Percentiles rank a stretch among this genome's conserved stretches.
These are phyloP conservation scores for Lamproptera curius DNA, from an alignment of 2,888 invertebrate genomes.

Conservation along the genomic window DNA sequence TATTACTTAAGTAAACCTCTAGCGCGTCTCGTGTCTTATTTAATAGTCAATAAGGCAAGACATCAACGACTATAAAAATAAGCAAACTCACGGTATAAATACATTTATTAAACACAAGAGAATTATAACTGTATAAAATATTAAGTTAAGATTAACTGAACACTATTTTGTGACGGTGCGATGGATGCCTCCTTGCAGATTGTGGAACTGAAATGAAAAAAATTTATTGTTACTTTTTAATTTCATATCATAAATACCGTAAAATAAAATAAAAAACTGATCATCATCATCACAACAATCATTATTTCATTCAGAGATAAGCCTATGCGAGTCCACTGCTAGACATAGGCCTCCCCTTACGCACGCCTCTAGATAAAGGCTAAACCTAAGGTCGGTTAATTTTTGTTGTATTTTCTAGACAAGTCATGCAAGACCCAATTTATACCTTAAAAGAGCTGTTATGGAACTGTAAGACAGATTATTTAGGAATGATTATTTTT, in stretches of 20 bases:
- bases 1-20: no score
- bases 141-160: neutral
- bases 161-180: neutral
- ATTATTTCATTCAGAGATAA: neutral
- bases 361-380: neutral
- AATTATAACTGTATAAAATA: neutral
- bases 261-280: neutral
- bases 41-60: neutral
- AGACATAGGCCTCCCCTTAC: no score
- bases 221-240: neutral
- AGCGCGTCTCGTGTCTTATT: no score
- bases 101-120: neutral
- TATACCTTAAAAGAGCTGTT: no score
- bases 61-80: neutral
- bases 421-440: neutral
- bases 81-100: neutral
- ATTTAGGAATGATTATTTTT: no score
- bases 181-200: neutral
- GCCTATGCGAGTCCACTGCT: no score
- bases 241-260: neutral
- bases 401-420: neutral
- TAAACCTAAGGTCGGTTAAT: neutral
- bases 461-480: no score
- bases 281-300: neutral
- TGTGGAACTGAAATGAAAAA: conserved; percentile 4